phyloP scores from a whole-genome alignment of 2,888 invertebrate species.

The Linnaemya vulpina region DNA sequence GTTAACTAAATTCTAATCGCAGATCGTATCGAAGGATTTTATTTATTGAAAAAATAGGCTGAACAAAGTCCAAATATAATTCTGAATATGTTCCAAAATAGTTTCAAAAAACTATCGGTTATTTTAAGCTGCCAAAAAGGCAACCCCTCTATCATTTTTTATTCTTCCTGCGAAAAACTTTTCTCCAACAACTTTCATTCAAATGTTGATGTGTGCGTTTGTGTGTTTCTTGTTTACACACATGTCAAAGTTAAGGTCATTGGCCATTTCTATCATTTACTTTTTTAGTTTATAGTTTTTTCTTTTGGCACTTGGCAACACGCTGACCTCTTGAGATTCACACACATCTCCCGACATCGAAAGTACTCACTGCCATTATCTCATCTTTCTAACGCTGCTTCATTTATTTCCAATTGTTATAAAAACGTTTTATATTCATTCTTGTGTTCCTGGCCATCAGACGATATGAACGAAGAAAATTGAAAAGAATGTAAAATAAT shows the following conservation, averaged over 20 bases:
- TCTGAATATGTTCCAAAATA: no score
- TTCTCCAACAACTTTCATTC: slow-evolving; percentile 25
- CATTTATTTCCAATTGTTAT: slow-evolving; percentile 51
- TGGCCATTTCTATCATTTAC: slow-evolving; percentile 44
- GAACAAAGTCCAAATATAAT: no score
- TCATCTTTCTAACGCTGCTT: slow-evolving; percentile 52
- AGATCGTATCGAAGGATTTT: no score
- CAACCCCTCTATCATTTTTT: background rate
- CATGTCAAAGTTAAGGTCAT: slow-evolving; percentile 41
- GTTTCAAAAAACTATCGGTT: background rate
- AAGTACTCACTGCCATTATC: slow-evolving; percentile 29
- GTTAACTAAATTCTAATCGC: no score
- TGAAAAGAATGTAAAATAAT: background rate
- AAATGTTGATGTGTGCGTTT: background rate
- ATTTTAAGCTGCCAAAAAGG: background rate
- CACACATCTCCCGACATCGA: background rate
- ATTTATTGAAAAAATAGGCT: no score
- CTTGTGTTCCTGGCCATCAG: background rate
- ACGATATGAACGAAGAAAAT: background rate
- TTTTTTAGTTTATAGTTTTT: background rate
- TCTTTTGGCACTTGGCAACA: slow-evolving; percentile 15
- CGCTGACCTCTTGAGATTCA: background rate
- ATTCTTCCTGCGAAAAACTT: background rate
- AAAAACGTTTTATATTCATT: slow-evolving; percentile 37
- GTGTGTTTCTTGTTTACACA: background rate